Evolutionary conservation across 2,113 vertebrate genomes (phyloP).

Genomic region (Nycticebus coucang): DNA sequence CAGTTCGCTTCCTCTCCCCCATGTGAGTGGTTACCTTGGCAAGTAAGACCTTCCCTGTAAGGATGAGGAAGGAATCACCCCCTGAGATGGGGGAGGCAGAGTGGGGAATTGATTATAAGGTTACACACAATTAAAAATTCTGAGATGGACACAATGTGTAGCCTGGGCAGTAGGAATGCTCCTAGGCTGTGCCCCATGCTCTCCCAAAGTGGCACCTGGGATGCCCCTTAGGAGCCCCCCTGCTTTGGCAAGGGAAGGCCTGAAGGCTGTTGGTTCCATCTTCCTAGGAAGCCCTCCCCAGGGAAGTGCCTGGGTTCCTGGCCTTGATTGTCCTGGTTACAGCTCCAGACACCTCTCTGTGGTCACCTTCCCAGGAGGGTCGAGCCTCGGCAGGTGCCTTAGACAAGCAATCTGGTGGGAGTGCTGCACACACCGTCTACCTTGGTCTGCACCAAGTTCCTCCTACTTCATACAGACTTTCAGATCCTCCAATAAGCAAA

Average conservation of each 20-base stretch:
- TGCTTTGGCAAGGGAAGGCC: neutral
- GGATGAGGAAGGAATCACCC: neutral
- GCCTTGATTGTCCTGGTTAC: neutral
- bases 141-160: no score
- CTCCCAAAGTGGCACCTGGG: neutral
- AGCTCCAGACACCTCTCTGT: neutral
- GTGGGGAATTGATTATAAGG: neutral
- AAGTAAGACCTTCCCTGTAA: neutral
- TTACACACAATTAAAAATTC: neutral
- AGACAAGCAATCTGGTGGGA: no score
- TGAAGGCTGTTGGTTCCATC: neutral
- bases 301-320: neutral
- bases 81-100: neutral
- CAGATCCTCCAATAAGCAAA: neutral
- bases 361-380: neutral
- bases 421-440: neutral
- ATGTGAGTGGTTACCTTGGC: neutral
- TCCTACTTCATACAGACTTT: neutral
- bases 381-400: neutral
- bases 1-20: neutral
- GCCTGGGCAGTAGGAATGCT: neutral
- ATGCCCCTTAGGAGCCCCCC: accelerated
- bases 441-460: neutral
- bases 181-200: accelerated
- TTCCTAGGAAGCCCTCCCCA: neutral